A percentile compares a stretch with the other conserved stretches of the same genome.
Evolutionary conservation across 2,888 invertebrate species (phyloP).

Genomic region (Campoletis raptor): DNA sequence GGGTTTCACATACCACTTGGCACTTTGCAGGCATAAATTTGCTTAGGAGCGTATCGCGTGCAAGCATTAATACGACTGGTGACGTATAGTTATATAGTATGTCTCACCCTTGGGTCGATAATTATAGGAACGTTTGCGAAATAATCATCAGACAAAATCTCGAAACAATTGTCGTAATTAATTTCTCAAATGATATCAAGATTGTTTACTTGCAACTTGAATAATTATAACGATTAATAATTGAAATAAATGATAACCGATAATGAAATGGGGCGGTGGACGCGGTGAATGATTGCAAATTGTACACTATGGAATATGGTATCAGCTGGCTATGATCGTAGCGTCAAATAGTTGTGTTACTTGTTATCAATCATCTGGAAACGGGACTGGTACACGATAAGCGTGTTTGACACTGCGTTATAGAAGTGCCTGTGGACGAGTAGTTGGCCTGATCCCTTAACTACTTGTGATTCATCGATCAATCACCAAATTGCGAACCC

Average conservation of each 20-base stretch:
- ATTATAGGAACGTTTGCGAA: slow-evolving; percentile 40
- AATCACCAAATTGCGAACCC: slow-evolving; percentile 76
- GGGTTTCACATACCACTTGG: slow-evolving; percentile 68
- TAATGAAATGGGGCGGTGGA: background rate
- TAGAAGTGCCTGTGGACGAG: background rate
- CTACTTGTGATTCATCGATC: slow-evolving; percentile 71
- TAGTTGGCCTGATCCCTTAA: slow-evolving; percentile 7
- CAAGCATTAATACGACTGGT: slow-evolving; percentile 15
- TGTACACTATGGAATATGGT: background rate
- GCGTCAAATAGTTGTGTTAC: background rate
- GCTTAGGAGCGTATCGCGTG: slow-evolving; percentile 24
- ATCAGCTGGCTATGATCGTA: background rate
- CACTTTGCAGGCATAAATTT: slow-evolving; percentile 71
- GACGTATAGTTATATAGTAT: background rate
- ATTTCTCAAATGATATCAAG: slow-evolving; percentile 29
- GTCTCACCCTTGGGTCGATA: slow-evolving; percentile 5
- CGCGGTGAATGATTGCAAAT: background rate
- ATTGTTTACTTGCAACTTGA: background rate
- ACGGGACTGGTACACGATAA: background rate
- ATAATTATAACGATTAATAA: background rate
- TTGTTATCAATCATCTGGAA: background rate
- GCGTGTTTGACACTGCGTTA: slow-evolving; percentile 5
- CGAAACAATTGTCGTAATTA: slow-evolving; percentile 19
- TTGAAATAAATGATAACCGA: background rate
- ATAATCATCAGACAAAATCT: slow-evolving; percentile 23